Evolutionary conservation across 2,113 vertebrate genomes (phyloP).

Genomic region (Lampris megalopsis): DNA sequence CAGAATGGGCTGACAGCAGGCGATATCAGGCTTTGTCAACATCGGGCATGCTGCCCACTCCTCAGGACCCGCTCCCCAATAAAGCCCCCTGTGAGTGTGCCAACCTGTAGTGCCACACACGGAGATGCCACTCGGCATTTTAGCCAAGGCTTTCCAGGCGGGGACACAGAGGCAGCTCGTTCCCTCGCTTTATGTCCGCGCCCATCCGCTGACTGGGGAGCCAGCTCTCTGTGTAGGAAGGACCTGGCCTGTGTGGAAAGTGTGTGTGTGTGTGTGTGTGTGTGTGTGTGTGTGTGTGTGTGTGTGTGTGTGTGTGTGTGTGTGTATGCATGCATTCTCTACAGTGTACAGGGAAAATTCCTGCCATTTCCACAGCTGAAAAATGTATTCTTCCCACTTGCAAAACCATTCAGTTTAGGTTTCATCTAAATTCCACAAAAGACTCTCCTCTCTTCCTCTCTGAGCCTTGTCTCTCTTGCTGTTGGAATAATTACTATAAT

Average conservation of each 20-base stretch:
- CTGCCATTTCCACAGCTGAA: background rate
- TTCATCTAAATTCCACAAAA: constrained; percentile 57
- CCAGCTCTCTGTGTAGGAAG: constrained; percentile 44
- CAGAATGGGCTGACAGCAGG: constrained; percentile 83
- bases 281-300: background rate
- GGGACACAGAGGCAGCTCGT: constrained; percentile 58
- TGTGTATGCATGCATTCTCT: background rate
- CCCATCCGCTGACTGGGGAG: constrained; percentile 52
- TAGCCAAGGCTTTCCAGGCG: constrained; percentile 52
- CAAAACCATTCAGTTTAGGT: constrained; percentile 61
- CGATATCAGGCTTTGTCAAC: constrained; percentile 82
- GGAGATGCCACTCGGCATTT: constrained; percentile 54
- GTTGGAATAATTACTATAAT: constrained; percentile 70
- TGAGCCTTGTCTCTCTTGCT: constrained; percentile 52
- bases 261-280: constrained; percentile 21
- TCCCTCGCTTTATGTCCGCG: constrained; percentile 62
- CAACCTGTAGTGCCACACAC: constrained; percentile 75
- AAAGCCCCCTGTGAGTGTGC: constrained; percentile 65
- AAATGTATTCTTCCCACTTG: constrained; percentile 48
- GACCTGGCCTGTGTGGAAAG: constrained; percentile 32
- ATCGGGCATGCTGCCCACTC: constrained; percentile 76
- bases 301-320: background rate
- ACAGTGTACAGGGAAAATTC: background rate
- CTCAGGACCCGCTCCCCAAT: constrained; percentile 69
- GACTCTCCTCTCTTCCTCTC: constrained; percentile 42